Evolutionary conservation across 2,888 invertebrate genomes (phyloP), one percentile per base, ranked within the genome.

Genomic region (Drosophila macrospina): DNA sequence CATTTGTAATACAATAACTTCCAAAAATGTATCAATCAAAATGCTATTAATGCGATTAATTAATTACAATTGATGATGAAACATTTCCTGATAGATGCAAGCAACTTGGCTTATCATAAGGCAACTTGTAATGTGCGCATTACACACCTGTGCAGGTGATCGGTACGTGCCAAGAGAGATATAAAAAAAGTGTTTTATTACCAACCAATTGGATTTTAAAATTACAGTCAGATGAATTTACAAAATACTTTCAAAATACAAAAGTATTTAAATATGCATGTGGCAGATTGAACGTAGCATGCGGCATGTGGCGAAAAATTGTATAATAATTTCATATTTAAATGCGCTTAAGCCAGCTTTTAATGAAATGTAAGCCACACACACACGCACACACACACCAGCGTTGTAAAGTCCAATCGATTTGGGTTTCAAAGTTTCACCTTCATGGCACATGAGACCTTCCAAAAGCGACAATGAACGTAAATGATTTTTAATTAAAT

Each of bases 401-500:
- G 15, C 37, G 11, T n/a, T 36, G 56, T 52, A 59, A 56, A 61
- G 61, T 44, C 62, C 77, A 68, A 74, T 67, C 69, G 73, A 67
- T 70, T 80, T 66, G 60, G 41, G 67, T 41, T 66, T 69, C 47
- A 44, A 37, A 80, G 75, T 83, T 85, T 85, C 87, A 85, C 84
- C 88, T 85, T 88, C 87, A 55, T 47, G 66, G 69, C 78, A 81
- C 81, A 69, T 81, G 84, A 84, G 88, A 73, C 84, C 84, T 88
- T 85, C 81, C 69, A 41, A 57, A 36, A 54, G 66, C 42, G 39
- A 47, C 52, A 54, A 36, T 52, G 52, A 42, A 52, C 32, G 24
- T 39, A 80, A 83, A 79, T 88, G 82, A 81, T 86, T 86, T 73
- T 88, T 86, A 86, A 88, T 88, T 88, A 78, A 85, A 86, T 81